Percentiles rank a stretch among this genome's conserved stretches.
Conservation (phyloP, 1,140 invertebrate genomes). For the Varroa destructor region DNA sequence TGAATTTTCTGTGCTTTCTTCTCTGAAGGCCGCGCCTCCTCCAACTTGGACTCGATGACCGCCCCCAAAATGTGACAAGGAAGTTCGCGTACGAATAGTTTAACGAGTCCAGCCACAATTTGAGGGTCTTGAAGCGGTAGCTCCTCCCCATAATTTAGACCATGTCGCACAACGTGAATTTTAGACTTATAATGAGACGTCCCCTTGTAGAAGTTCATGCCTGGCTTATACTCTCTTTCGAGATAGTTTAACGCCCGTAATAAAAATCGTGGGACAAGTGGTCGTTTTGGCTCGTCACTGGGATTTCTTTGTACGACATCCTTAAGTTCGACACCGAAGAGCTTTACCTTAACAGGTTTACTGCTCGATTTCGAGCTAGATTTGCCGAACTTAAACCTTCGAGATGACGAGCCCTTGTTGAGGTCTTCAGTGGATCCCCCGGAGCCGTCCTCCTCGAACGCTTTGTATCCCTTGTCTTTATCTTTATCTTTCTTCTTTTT, state of each 20-base stretch:
- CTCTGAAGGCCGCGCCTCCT: background rate
- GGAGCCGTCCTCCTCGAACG: conserved; percentile 21
- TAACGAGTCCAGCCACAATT: conserved; percentile 2
- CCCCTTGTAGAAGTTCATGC: conserved; percentile 18
- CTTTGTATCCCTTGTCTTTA: conserved; percentile 20
- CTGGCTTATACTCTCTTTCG: background rate
- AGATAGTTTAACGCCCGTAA: background rate
- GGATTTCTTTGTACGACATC: conserved; percentile 1
- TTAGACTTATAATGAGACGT: conserved; percentile 25
- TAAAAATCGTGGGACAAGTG: background rate
- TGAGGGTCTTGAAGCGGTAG: conserved; percentile 2
- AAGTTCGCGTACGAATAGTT: conserved; percentile 15
- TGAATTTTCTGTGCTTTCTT: conserved; percentile 24
- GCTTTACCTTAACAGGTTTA: conserved; percentile 18
- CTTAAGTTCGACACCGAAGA: conserved; percentile 20
- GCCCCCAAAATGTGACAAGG: conserved; percentile 8
- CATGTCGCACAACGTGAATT: conserved; percentile 6
- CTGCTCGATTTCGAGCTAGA: conserved; percentile 11
- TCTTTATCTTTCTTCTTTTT: conserved; percentile 24
- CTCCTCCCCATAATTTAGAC: conserved; percentile 10
- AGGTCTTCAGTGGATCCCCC: conserved; percentile 12
- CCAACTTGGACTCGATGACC: conserved; percentile 13
- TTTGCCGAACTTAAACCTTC: conserved; percentile 24
- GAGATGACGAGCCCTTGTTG: conserved; percentile 18
- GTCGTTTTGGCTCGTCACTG: conserved; percentile 4